These are phyloP conservation scores for Heptranchias perlo DNA, from an alignment of 2,113 vertebrate species.

Conservation along the genomic window DNA sequence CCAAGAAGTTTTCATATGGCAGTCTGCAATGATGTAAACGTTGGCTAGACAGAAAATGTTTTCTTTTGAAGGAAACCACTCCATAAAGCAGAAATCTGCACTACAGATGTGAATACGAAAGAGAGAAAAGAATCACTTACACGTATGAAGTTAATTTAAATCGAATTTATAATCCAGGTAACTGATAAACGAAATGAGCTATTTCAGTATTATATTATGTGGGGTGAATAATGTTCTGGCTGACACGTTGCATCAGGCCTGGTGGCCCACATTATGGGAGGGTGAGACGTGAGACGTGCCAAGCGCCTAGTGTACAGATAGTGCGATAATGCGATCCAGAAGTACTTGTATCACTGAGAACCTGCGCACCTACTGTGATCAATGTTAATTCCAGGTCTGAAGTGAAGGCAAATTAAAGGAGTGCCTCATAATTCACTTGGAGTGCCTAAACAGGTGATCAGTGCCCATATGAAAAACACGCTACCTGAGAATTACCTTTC, in stretches of 20 bases:
- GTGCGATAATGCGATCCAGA: not conserved
- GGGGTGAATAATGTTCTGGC: too few species aligned
- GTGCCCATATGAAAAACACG: not conserved
- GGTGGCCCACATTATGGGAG: too few species aligned
- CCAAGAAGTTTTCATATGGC: constrained; percentile 25
- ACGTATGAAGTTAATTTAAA: constrained; percentile 20
- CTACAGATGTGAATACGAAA: not conserved
- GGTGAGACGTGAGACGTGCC: not conserved
- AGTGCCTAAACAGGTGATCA: not conserved
- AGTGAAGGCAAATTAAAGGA: not conserved
- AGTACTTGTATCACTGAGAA: too few species aligned
- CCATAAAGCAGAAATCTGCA: constrained; percentile 21
- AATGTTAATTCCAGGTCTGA: too few species aligned
- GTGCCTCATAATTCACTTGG: not conserved
- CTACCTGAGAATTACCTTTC: not conserved
- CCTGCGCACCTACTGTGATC: too few species aligned
- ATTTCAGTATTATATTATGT: not conserved
- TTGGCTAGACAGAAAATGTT: constrained; percentile 32
- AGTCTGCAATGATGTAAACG: constrained; percentile 17
- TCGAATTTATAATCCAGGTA: not conserved
- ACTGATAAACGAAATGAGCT: not conserved
- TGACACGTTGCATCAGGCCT: too few species aligned
- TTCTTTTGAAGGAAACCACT: not conserved
- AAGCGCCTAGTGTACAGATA: not conserved
- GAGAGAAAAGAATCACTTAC: not conserved